A percentile compares a stretch with the other conserved stretches of the same genome.
Conservation (phyloP, 2,888 invertebrate genomes). For the Oegoconia quadripuncta region DNA sequence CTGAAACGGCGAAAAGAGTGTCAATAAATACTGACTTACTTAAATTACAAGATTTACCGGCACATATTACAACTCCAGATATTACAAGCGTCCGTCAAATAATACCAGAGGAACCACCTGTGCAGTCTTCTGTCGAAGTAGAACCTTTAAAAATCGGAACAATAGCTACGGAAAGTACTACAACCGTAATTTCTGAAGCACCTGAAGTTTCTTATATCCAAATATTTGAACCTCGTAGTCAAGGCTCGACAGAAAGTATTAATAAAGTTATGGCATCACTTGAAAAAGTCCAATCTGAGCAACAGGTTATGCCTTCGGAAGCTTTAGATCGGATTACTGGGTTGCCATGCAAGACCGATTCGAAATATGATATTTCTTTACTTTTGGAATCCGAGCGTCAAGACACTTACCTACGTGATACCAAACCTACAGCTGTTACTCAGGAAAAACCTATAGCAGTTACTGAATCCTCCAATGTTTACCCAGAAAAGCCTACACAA, state of each 20-base stretch:
- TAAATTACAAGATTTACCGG: neutral
- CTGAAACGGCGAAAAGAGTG: constrained; percentile 16
- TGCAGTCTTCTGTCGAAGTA: constrained; percentile 37
- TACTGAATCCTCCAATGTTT: no score
- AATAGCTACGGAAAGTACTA: constrained; percentile 39
- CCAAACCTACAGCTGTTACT: constrained; percentile 13
- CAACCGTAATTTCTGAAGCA: constrained; percentile 28
- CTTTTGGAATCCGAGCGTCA: constrained; percentile 57
- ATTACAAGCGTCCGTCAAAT: constrained; percentile 26
- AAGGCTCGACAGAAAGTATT: constrained; percentile 41
- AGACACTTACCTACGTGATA: constrained; percentile 38
- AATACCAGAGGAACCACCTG: constrained; percentile 30
- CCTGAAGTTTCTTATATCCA: constrained; percentile 45
- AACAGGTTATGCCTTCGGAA: constrained; percentile 46
- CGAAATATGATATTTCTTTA: constrained; percentile 37
- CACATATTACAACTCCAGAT: constrained; percentile 6
- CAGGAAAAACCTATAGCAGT: constrained; percentile 1
- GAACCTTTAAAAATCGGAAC: constrained; percentile 41
- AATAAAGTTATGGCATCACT: constrained; percentile 35
- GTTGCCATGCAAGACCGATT: constrained; percentile 21
- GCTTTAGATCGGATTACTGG: constrained; percentile 23
- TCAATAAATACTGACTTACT: no score
- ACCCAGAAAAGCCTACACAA: constrained; percentile 32
- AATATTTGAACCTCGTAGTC: constrained; percentile 40
- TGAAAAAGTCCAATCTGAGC: constrained; percentile 41